Conservation (phyloP, 2,888 invertebrate species). For the Tubiluchus corallicola region DNA sequence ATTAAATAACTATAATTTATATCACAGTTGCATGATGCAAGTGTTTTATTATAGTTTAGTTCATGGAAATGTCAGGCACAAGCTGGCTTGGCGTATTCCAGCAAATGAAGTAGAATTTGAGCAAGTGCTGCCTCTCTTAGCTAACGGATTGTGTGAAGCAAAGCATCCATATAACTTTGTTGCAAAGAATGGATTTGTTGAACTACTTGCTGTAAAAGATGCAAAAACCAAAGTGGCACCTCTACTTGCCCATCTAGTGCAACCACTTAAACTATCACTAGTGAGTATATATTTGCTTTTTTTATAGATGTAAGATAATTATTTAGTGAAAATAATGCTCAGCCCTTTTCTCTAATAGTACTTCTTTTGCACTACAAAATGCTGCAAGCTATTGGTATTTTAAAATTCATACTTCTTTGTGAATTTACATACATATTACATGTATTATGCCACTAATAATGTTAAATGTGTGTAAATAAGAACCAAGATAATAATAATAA, state of each 20-base stretch:
- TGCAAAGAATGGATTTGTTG: not conserved
- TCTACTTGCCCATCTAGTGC: not conserved
- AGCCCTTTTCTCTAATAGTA: no score
- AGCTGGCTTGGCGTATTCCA: not conserved
- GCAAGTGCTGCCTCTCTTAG: not conserved
- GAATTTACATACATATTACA: no score
- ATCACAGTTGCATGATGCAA: no score
- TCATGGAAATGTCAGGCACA: not conserved
- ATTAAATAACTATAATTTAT: no score
- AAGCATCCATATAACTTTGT: slow-evolving; percentile 3
- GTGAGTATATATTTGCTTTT: slow-evolving; percentile 3
- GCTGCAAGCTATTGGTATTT: no score
- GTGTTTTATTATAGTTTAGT: not conserved
- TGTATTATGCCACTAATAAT: no score
- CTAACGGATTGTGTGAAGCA: not conserved
- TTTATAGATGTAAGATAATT: no score
- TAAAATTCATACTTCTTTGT: no score
- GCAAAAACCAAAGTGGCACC: not conserved
- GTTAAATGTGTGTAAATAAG: no score
- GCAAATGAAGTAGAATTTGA: not conserved
- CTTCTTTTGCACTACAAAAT: no score
- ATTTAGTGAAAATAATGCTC: no score
- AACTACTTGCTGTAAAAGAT: not conserved
- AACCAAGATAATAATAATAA: no score
- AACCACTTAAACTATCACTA: not conserved